phyloP scores from a whole-genome alignment of 2,888 invertebrate genomes.

The Aleiodes testaceus region DNA sequence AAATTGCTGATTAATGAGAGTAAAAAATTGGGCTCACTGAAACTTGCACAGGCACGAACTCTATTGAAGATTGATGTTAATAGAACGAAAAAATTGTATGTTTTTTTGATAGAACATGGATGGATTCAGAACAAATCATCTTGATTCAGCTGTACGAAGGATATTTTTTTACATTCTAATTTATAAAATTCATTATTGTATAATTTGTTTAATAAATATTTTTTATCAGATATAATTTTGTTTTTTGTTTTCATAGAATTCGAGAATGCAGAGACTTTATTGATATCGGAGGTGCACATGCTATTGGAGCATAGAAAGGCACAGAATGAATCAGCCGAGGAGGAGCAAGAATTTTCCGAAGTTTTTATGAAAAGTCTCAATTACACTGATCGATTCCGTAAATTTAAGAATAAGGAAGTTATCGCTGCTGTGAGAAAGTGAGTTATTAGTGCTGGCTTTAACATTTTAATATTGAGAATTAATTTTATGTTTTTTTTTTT shows the following conservation, averaged over 20 bases:
- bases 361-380: conserved; percentile 98
- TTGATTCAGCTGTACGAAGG: not conserved
- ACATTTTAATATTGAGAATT: conserved; percentile 39
- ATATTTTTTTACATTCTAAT: not conserved
- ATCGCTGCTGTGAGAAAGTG: conserved; percentile 96
- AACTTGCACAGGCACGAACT: conserved; percentile 86
- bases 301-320: conserved; percentile 96
- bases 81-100: conserved; percentile 90
- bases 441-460: conserved; percentile 54
- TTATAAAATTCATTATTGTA: not conserved
- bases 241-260: conserved; percentile 84
- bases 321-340: conserved; percentile 98
- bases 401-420: conserved; percentile 98
- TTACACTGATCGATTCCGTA: conserved; percentile 96
- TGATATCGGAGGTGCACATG: conserved; percentile 97
- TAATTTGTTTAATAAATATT: conserved; percentile 2
- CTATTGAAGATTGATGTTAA: conserved; percentile 95
- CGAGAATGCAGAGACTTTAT: conserved; percentile 96
- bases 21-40: conserved; percentile 82
- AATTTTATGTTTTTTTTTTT: conserved; percentile 4
- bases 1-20: conserved; percentile 83
- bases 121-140: conserved; percentile 73
- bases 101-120: conserved; percentile 83
- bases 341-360: conserved; percentile 98
- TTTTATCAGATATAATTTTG: conserved; percentile 38